These are phyloP conservation scores for Ischnura elegans DNA, from an alignment of 2,888 invertebrate genomes.

Conservation along the genomic window DNA sequence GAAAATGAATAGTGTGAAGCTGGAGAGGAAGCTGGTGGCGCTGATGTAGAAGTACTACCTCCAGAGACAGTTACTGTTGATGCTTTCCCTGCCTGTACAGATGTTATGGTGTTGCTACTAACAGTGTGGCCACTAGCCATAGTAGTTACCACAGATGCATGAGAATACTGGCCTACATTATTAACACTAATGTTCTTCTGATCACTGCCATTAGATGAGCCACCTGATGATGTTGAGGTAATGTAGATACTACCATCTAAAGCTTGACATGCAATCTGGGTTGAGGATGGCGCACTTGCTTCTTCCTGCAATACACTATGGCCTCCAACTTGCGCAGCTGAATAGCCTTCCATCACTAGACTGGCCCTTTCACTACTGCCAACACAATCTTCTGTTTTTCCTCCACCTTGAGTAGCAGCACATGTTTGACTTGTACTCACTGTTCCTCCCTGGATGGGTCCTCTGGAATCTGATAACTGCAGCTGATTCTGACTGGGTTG, in stretches of 20 bases:
- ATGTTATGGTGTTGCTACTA: slow-evolving; percentile 90
- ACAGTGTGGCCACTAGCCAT: slow-evolving; percentile 88
- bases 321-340: background rate
- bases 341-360: slow-evolving; percentile 30
- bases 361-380: background rate
- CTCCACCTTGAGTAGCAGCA: slow-evolving; percentile 8
- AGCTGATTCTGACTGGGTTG: slow-evolving; percentile 75
- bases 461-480: slow-evolving; percentile 81
- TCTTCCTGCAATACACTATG: slow-evolving; percentile 50
- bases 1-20: slow-evolving; percentile 75
- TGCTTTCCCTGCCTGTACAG: slow-evolving; percentile 87
- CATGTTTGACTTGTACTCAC: slow-evolving; percentile 85
- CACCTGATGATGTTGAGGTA: slow-evolving; percentile 36
- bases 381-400: slow-evolving; percentile 15
- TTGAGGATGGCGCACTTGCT: background rate
- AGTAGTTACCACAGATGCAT: slow-evolving; percentile 76
- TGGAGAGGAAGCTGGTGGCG: slow-evolving; percentile 76
- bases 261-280: slow-evolving; percentile 47
- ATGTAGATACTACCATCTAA: slow-evolving; percentile 58
- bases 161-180: background rate
- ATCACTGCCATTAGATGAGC: background rate
- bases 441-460: slow-evolving; percentile 90
- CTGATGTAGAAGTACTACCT: slow-evolving; percentile 81
- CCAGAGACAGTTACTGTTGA: slow-evolving; percentile 89
- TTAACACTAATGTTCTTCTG: background rate